Evolutionary conservation across 2,113 vertebrate species (phyloP), one percentile per base, ranked within the genome.

Genomic region (Phoenicopterus ruber): DNA sequence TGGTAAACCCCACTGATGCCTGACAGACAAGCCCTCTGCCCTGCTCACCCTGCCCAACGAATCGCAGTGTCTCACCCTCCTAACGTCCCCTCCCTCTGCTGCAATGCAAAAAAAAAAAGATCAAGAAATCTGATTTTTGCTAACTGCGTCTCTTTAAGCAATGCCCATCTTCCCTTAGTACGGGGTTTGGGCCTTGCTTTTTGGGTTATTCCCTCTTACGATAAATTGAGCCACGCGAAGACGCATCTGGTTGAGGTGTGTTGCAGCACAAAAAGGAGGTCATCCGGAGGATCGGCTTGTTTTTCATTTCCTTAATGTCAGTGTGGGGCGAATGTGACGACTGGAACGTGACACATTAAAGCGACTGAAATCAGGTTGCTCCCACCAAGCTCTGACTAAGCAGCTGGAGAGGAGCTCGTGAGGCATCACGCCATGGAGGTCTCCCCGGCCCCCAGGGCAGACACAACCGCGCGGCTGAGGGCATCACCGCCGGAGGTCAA

Each of bases 301-400:
- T 96, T 94, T 94, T 85, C 66, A 4, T 47, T 55, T 66, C 76
- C 85, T 61, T 94, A 20, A 90, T 88, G 95, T 74, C 96, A 95
- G 81, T 40, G 93, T 80, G 90, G 93, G 93, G 95, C 4, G 82
- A 86, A 29, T 7, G 83, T 78, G 92, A 95, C 0, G 20, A 22
- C 91, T 89, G 95, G 94, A 95, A 97, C 78, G 12, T 91, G 96
- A 95, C 96, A 91, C 93, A 94, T 82, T 69, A 77, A 80, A 90
- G 94, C 2, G 0, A 80, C 36, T 92, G 93, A 72, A 94, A 93
- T 92, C 90, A 81, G 95, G 94, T 13, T 96, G 96, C 86, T 95
- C 95, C 95, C 96, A 96, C 96, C 92, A 36, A 92, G 96, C 83
- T 94, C 72, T 96, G 94, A 96, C 57, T 95, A 92, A 96, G 93